Percentiles rank a stretch among this genome's conserved stretches.
phyloP scores from a whole-genome alignment of 2,888 invertebrate genomes.

The Melieria omissa region DNA sequence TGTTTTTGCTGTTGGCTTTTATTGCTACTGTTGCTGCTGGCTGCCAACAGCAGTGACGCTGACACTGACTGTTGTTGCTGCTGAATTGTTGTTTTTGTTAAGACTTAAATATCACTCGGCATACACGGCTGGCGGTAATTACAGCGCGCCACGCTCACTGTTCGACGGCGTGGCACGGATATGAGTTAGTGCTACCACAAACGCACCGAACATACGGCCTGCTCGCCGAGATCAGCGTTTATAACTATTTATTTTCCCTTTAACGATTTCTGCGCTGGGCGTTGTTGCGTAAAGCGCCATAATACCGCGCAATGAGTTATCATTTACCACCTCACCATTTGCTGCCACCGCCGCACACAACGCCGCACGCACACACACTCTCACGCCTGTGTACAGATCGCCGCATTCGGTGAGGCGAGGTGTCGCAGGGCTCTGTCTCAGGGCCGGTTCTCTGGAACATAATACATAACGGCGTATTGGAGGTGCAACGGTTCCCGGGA shows the following conservation, averaged over 20 bases:
- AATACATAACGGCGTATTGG: too few species aligned
- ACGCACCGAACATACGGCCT: conserved; percentile 11
- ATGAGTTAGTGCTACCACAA: not conserved
- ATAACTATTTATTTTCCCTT: conserved; percentile 5
- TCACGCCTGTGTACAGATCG: not conserved
- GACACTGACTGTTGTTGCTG: not conserved
- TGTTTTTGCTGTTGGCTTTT: conserved; percentile 8
- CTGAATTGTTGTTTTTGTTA: not conserved
- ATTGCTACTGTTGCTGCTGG: conserved; percentile 6
- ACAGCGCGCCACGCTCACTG: conserved; percentile 2
- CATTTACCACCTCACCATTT: conserved; percentile 38
- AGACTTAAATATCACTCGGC: conserved; percentile 22
- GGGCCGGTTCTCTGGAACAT: too few species aligned
- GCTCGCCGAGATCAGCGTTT: conserved; percentile 15
- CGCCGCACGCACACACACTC: not conserved
- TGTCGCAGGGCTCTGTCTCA: too few species aligned
- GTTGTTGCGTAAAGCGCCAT: conserved; percentile 43
- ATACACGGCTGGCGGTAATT: conserved; percentile 16
- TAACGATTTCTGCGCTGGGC: conserved; percentile 34
- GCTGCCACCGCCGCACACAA: not conserved
- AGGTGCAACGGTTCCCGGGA: too few species aligned
- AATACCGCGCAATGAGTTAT: conserved; percentile 45
- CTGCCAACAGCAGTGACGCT: not conserved
- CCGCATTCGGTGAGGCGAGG: not conserved
- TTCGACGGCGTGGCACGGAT: conserved; percentile 14